Conservation (phyloP, 2,113 vertebrate genomes). For the Alligator sinensis region DNA sequence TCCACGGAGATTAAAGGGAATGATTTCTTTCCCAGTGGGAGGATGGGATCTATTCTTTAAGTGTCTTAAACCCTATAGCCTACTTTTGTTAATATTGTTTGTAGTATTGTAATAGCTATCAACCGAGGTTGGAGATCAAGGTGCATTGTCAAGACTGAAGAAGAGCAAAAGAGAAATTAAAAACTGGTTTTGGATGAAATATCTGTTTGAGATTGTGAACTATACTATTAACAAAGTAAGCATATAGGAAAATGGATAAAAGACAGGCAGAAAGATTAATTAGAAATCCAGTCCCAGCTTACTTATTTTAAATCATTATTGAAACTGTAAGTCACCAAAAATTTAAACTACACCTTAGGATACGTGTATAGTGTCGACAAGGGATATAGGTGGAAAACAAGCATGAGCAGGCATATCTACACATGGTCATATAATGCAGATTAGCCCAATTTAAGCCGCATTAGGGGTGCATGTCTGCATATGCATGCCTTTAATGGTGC, state of each 20-base stretch:
- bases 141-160: not conserved
- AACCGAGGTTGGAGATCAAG: not conserved
- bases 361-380: not conserved
- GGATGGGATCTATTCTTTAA: not conserved
- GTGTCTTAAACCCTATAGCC: not conserved
- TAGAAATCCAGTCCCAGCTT: not conserved
- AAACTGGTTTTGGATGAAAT: constrained; percentile 4
- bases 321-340: constrained; percentile 22
- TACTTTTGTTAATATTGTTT: not conserved
- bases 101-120: not conserved
- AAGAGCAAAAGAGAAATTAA: constrained; percentile 1
- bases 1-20: not conserved
- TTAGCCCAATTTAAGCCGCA: too few relatives aligned
- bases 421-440: too few relatives aligned
- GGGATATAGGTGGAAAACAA: not conserved
- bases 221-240: not conserved
- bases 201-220: not conserved
- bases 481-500: too few relatives aligned
- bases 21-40: not conserved
- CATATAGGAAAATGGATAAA: constrained; percentile 40
- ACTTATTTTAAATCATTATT: constrained; percentile 35
- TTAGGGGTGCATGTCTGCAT: too few relatives aligned
- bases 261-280: constrained; percentile 28
- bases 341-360: not conserved
- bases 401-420: not conserved